Conservation (phyloP, 2,797 vertebrate genomes). For the Helostoma temminkii region DNA sequence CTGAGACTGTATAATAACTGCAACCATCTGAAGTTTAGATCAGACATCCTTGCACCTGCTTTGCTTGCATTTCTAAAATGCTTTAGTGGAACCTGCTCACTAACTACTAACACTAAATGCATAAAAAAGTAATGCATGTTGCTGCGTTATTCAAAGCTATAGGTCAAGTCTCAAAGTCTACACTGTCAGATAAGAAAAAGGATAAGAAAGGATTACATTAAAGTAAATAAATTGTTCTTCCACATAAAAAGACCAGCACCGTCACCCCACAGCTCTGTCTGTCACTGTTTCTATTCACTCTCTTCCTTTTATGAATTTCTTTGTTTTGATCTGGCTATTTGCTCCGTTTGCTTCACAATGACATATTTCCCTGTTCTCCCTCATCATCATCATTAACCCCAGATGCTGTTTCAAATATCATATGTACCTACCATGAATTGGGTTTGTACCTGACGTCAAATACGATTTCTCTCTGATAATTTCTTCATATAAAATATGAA, state of each 20-base stretch:
- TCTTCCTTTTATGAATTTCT: conserved; percentile 37
- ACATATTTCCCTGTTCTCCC: conserved; percentile 33
- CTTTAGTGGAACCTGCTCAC: conserved; percentile 41
- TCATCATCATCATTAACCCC: conserved; percentile 61
- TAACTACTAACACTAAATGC: conserved; percentile 36
- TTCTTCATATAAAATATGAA: conserved; percentile 13
- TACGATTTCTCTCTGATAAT: conserved; percentile 30
- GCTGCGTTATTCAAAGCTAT: neutral
- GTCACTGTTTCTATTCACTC: conserved; percentile 49
- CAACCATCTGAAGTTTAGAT: conserved; percentile 20
- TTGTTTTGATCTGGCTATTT: conserved; percentile 60
- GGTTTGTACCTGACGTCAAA: conserved; percentile 26
- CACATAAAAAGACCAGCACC: conserved; percentile 75
- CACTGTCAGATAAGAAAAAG: conserved; percentile 16
- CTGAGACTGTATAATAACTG: conserved; percentile 36
- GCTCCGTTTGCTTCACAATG: conserved; percentile 72
- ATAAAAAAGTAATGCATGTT: conserved; percentile 37
- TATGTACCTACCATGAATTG: conserved; percentile 11
- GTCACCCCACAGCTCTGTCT: conserved; percentile 44
- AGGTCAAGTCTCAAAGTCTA: neutral
- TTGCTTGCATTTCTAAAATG: conserved; percentile 47
- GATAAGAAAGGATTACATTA: conserved; percentile 1
- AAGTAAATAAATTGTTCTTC: conserved; percentile 18
- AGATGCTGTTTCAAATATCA: conserved; percentile 25
- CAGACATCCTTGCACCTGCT: conserved; percentile 37